phyloP scores from a whole-genome alignment of 2,888 invertebrate genomes.

The Nycteola revayana region DNA sequence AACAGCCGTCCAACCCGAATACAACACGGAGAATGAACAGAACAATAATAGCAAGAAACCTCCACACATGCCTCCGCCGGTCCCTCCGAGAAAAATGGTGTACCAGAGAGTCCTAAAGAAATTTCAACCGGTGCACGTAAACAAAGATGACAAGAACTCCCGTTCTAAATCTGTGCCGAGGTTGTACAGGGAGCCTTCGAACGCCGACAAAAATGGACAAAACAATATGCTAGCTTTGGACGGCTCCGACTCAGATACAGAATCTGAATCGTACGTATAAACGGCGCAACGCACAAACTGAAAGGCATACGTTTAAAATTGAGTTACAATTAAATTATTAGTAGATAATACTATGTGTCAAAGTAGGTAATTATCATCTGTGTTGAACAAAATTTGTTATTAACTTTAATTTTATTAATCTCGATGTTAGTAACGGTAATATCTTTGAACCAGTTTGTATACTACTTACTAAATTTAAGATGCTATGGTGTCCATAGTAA shows the following conservation, averaged over 20 bases:
- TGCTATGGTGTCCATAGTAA: conserved; percentile 24
- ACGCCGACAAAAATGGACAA: conserved; percentile 56
- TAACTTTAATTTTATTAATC: conserved; percentile 22
- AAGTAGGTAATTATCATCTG: conserved; percentile 31
- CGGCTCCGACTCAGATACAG: conserved; percentile 75
- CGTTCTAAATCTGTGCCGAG: conserved; percentile 75
- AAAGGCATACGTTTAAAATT: conserved; percentile 13
- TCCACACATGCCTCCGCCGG: conserved; percentile 82
- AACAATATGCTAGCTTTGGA: conserved; percentile 64
- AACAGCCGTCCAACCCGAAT: conserved; percentile 70
- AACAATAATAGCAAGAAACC: conserved; percentile 65
- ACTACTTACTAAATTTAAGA: conserved; percentile 33
- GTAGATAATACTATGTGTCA: conserved; percentile 25
- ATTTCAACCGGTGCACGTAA: conserved; percentile 85
- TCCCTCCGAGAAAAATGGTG: conserved; percentile 80
- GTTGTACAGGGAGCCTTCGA: conserved; percentile 67
- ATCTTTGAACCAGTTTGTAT: conserved; percentile 31
- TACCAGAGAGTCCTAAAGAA: conserved; percentile 81
- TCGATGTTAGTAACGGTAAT: conserved; percentile 24
- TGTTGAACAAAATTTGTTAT: conserved; percentile 32
- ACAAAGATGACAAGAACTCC: conserved; percentile 77
- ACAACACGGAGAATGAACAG: conserved; percentile 56
- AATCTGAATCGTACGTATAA: conserved; percentile 78
- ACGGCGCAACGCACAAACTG: conserved; percentile 31
- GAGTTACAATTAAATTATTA: conserved; percentile 26